Percentiles rank a stretch among this genome's conserved stretches.
These are phyloP conservation scores for Erpetoichthys calabaricus DNA, from an alignment of 2,797 vertebrate genomes.

Conservation along the genomic window DNA sequence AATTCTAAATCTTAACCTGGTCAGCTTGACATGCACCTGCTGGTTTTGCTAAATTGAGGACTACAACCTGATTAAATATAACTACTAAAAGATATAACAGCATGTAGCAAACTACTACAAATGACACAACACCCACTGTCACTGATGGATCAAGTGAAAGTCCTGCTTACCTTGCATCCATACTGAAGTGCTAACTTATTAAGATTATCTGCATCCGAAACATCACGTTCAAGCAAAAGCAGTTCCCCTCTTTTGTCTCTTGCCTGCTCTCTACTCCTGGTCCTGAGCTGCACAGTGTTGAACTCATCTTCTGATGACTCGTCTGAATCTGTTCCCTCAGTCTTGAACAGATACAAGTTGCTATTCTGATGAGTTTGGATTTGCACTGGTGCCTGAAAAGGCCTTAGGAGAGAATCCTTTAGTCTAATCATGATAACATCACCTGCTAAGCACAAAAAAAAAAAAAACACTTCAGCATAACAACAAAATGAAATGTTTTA, in stretches of 20 bases:
- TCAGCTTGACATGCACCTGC: too few relatives aligned
- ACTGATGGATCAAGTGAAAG: too few relatives aligned
- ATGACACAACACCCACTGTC: too few relatives aligned
- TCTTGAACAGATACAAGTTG: conserved; percentile 66
- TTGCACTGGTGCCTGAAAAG: conserved; percentile 71
- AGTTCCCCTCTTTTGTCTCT: conserved; percentile 30
- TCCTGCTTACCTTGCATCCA: conserved; percentile 74
- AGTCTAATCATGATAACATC: conserved; percentile 49
- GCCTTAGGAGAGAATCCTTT: conserved; percentile 37
- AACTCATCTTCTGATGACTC: conserved; percentile 58
- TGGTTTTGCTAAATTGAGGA: too few relatives aligned
- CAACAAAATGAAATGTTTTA: too few relatives aligned
- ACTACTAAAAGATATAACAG: too few relatives aligned
- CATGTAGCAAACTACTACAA: too few relatives aligned
- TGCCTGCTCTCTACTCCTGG: conserved; percentile 33
- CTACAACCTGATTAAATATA: too few relatives aligned
- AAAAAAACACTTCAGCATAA: too few relatives aligned
- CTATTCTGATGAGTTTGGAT: conserved; percentile 59
- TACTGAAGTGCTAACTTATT: conserved; percentile 87
- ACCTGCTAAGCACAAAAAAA: conserved; percentile 25
- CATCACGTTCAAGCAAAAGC: conserved; percentile 60
- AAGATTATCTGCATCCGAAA: conserved; percentile 65
- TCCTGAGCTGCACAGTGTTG: conserved; percentile 44
- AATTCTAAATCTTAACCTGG: too few relatives aligned
- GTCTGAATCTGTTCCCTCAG: conserved; percentile 32